Evolutionary conservation across 2,113 vertebrate genomes (phyloP).

Genomic region (Notothenia coriiceps): DNA sequence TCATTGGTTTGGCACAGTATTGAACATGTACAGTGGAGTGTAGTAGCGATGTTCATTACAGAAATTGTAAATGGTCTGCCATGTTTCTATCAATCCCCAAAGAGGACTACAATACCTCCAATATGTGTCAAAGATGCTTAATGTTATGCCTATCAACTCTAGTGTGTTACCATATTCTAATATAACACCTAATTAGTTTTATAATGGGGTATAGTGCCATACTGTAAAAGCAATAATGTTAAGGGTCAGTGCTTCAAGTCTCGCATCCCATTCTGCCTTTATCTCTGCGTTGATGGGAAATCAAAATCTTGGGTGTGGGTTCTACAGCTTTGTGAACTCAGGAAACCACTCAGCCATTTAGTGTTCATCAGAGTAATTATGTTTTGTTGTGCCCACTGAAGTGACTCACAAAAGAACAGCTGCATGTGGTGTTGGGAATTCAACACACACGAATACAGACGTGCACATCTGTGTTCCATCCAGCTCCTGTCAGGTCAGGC

Average conservation of each 20-base stretch:
- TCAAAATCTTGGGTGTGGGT: constrained; percentile 35
- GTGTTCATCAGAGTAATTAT: constrained; percentile 64
- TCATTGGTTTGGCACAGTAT: constrained; percentile 6
- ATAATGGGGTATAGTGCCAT: neutral
- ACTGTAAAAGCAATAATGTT: constrained; percentile 4
- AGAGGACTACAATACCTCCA: neutral
- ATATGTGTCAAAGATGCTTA: neutral
- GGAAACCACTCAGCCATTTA: constrained; percentile 58
- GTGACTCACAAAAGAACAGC: constrained; percentile 66
- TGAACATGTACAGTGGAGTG: neutral
- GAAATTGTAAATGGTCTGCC: neutral
- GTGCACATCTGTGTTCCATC: constrained; percentile 57
- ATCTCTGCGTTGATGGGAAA: constrained; percentile 35
- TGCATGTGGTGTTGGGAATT: constrained; percentile 47
- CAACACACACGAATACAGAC: constrained; percentile 21
- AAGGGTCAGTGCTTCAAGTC: constrained; percentile 14
- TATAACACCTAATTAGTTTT: constrained; percentile 14
- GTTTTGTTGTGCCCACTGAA: constrained; percentile 64
- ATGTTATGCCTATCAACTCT: neutral
- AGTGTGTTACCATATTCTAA: neutral
- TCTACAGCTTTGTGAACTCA: constrained; percentile 47
- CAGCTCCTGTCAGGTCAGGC: constrained; percentile 42
- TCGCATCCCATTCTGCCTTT: constrained; percentile 11
- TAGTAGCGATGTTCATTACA: neutral
- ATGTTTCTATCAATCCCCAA: neutral